A percentile compares a stretch with the other conserved stretches of the same genome.
Conservation (phyloP, 2,888 invertebrate species). For the Altica lythri region DNA sequence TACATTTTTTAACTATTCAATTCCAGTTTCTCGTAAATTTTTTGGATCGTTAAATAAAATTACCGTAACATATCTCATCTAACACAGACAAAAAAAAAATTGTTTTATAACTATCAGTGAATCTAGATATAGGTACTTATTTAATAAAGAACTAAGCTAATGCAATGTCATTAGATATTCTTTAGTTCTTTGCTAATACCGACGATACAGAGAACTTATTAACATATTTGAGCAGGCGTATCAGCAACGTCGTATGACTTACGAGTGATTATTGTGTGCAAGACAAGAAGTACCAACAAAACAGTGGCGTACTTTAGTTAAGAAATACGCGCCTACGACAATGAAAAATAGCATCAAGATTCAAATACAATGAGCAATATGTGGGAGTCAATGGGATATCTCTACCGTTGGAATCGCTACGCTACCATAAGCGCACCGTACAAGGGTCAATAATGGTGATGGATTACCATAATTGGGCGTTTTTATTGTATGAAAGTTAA, state of each 20-base stretch:
- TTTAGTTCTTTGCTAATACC: slow-evolving; percentile 33
- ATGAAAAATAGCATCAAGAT: no score
- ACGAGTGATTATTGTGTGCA: slow-evolving; percentile 34
- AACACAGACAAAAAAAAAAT: no score
- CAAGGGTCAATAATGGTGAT: neutral
- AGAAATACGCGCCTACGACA: no score
- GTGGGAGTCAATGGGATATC: slow-evolving; percentile 34
- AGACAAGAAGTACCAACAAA: slow-evolving; percentile 34
- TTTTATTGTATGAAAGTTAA: neutral
- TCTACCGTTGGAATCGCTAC: slow-evolving; percentile 9
- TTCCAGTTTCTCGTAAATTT: no score
- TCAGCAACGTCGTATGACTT: slow-evolving; percentile 33
- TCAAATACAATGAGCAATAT: slow-evolving; percentile 32
- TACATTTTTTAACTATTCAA: no score
- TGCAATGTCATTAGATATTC: slow-evolving; percentile 1
- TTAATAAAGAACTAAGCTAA: no score
- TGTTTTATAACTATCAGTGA: no score
- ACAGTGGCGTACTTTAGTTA: no score
- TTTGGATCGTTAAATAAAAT: no score
- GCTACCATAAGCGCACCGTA: slow-evolving; percentile 2
- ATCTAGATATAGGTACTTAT: no score
- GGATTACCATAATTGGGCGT: neutral
- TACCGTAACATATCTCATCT: no score
- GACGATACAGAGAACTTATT: slow-evolving; percentile 20
- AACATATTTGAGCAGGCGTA: slow-evolving; percentile 36